Base-by-base conservation (phyloP, 2,888 invertebrate species). In the Merodon equestris region DNA sequence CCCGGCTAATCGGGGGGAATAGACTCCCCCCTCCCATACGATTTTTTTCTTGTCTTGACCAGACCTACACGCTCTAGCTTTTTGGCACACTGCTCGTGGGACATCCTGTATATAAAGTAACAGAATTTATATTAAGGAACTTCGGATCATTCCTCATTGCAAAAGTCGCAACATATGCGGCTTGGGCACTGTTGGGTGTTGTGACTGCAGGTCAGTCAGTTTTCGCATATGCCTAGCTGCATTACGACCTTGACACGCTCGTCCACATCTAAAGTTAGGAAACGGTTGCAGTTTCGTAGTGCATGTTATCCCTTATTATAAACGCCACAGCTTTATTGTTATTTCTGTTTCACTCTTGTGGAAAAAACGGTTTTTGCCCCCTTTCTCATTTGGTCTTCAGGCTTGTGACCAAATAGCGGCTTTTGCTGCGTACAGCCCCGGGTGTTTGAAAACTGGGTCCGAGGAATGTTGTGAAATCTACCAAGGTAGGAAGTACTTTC, bases 201-300 rank as follows among this genome's bases (percentile, higher is more conserved):
- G 18, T 57, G 27, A 9, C 44, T 57, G 14, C 19, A 19, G 12
- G 19, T 44, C 34, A 57, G 44, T 13, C 27, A 57, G 15, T 19
- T 57, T 14, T 57, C 44, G 17, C 45, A 57, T 57, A 27, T 57
- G 15, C 45, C 57, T 13, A 57, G n/a, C 27, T 34, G n/a, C 10
- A 44, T 14, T 14, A 57, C 45, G 10, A 19, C 36, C 34, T 45
- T 57, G 13, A 19, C n/a, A 7, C 45, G 57, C 9, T 58, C 57
- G 3, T 14, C 34, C 57, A 40, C 45, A 10, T 58, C 45, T 14
- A 45, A 15, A 1, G 1, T 12, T 1, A 44, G 44, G 14, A 45
- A 57, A 12, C 9, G 12, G 13, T 57, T 57, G 27, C 57, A 57
- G n/a, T 19, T 45, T 34, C 27, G 44, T 5, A 57, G 27, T 13